Evolutionary conservation across 2,797 vertebrate species (phyloP).

Genomic region (Labroides dimidiatus): DNA sequence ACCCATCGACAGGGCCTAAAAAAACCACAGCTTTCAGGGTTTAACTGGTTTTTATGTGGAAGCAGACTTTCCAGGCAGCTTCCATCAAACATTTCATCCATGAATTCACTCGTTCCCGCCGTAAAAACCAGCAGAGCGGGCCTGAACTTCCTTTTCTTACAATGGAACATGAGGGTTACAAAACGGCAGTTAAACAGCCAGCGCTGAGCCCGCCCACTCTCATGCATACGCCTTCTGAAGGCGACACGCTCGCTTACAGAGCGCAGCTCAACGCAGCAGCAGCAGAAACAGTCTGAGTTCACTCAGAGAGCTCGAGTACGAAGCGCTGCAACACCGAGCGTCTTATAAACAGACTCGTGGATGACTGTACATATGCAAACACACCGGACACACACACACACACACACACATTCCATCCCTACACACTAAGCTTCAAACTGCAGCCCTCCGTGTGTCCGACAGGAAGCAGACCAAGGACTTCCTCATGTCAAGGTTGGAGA

Average conservation of each 20-base stretch:
- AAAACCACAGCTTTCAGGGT: too few species aligned
- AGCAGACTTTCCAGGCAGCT: not conserved
- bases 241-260: conserved; percentile 1
- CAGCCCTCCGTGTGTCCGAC: conserved; percentile 8
- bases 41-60: too few species aligned
- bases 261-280: not conserved
- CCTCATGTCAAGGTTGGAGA: conserved; percentile 26
- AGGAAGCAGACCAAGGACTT: conserved; percentile 39
- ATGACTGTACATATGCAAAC: not conserved
- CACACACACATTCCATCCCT: not conserved
- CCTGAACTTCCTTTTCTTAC: conserved; percentile 18
- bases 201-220: conserved; percentile 9
- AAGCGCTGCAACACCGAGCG: not conserved
- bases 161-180: not conserved
- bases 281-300: conserved; percentile 6
- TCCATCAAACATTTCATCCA: conserved; percentile 22
- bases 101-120: conserved; percentile 4
- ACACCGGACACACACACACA: not conserved
- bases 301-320: conserved; percentile 5
- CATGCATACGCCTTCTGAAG: not conserved
- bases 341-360: conserved; percentile 3
- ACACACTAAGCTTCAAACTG: conserved; percentile 6
- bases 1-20: not conserved
- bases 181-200: conserved; percentile 20
- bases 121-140: conserved; percentile 21